A percentile compares a stretch with the other conserved stretches of the same genome.
phyloP scores from a whole-genome alignment of 2,113 vertebrate genomes.

The human (Homo sapiens) region GRCh38 chr11:451501-452000 shows the following conservation, averaged over 20 bases:
- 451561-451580: not conserved
- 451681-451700: not conserved
- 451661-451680: not conserved
- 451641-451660: not conserved
- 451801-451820: not conserved
- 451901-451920: not conserved
- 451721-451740: not conserved
- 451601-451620: not conserved
- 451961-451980: not conserved
- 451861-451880: not conserved
- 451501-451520: not conserved
- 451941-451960: too few species aligned
- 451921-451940: not conserved
- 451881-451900: not conserved
- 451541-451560: not conserved
- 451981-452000: not conserved
- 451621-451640: not conserved
- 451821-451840: not conserved
- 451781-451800: not conserved
- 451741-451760: not conserved
- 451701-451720: not conserved
- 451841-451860: not conserved
- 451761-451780: not conserved
- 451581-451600: too few species aligned
- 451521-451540: not conserved